These are phyloP conservation scores for Leptobrachium leishanense DNA, from an alignment of 2,113 vertebrate genomes.

Conservation along the genomic window DNA sequence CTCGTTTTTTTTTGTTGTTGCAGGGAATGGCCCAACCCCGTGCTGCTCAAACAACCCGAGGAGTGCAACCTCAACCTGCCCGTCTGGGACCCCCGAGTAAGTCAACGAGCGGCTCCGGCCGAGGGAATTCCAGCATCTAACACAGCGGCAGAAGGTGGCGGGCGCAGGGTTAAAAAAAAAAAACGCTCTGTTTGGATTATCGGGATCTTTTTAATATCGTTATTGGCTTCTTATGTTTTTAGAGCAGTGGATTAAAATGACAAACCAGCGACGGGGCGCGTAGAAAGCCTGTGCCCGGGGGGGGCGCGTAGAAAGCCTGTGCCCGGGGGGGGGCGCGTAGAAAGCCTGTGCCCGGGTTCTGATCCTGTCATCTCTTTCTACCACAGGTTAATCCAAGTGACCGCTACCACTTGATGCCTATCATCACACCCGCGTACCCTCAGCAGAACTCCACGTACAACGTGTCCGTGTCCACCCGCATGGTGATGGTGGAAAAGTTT, in stretches of 20 bases:
- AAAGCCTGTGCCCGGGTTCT: too few relatives aligned
- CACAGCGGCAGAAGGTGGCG: too few relatives aligned
- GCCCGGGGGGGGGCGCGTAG: too few relatives aligned
- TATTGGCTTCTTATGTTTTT: too few relatives aligned
- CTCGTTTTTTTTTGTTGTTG: constrained; percentile 60
- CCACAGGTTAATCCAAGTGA: constrained; percentile 85
- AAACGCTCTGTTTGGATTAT: too few relatives aligned
- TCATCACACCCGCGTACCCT: constrained; percentile 93
- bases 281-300: too few relatives aligned
- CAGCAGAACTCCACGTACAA: constrained; percentile 94
- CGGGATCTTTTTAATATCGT: too few relatives aligned
- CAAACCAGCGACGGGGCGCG: too few relatives aligned
- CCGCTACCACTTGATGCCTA: constrained; percentile 91
- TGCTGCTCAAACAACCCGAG: constrained; percentile 85
- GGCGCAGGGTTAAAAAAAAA: too few relatives aligned
- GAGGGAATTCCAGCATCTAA: too few relatives aligned
- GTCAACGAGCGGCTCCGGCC: constrained; percentile 52
- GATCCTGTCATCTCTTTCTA: constrained; percentile 37
- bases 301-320: too few relatives aligned
- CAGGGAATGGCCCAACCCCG: constrained; percentile 92
- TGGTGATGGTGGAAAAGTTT: constrained; percentile 90
- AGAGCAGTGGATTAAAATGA: too few relatives aligned
- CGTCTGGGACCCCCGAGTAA: constrained; percentile 91
- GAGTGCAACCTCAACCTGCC: constrained; percentile 88
- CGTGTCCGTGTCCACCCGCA: constrained; percentile 85